Conservation (phyloP, 2,797 vertebrate species). For the Sebastes steindachneri region DNA sequence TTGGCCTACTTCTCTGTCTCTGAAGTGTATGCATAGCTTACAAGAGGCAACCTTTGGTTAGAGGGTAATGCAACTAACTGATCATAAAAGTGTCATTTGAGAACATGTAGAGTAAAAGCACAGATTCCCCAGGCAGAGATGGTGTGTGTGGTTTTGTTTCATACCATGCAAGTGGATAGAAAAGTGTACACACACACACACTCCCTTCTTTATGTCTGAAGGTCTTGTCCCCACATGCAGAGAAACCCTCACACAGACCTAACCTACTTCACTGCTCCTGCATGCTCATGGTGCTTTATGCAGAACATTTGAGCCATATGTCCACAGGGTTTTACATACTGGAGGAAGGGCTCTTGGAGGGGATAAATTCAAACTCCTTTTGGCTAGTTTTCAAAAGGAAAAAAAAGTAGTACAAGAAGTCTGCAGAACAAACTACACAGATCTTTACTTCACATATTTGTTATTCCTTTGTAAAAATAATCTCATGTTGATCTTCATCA, state of each 20-base stretch:
- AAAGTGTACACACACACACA: neutral
- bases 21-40: too few relatives aligned
- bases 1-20: slow-evolving; percentile 47
- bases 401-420: neutral
- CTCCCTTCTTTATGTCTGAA: slow-evolving; percentile 22
- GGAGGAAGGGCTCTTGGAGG: neutral
- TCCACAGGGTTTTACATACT: neutral
- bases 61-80: too few relatives aligned
- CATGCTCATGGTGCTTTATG: slow-evolving; percentile 20
- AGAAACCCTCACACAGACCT: slow-evolving; percentile 7
- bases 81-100: too few relatives aligned
- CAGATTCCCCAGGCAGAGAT: neutral
- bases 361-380: neutral
- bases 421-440: neutral
- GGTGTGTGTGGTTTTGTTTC: neutral
- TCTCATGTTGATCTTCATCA: too few relatives aligned
- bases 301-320: slow-evolving; percentile 1
- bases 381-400: neutral
- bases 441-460: neutral
- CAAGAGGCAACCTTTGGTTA: too few relatives aligned
- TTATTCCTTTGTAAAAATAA: neutral
- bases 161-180: neutral
- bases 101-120: too few relatives aligned
- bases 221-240: neutral
- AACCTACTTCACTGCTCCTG: slow-evolving; percentile 38